phyloP scores from a whole-genome alignment of 2,113 vertebrate genomes.

The Hystrix brachyura region DNA sequence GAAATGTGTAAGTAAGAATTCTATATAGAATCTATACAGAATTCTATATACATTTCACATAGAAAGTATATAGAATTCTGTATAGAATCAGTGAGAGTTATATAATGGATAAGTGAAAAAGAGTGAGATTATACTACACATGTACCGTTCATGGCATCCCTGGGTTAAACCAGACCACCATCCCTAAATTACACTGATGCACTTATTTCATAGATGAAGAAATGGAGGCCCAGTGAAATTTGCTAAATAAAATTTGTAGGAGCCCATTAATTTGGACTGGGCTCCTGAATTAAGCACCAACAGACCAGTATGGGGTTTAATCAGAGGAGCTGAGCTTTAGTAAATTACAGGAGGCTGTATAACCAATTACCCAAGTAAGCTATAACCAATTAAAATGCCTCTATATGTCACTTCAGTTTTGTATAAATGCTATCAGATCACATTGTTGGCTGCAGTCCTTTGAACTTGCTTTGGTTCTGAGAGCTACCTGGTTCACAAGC shows the following conservation, averaged over 20 bases:
- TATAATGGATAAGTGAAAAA: background rate
- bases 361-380: slow-evolving; percentile 23
- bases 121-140: background rate
- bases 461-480: slow-evolving; percentile 23
- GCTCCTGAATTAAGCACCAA: background rate
- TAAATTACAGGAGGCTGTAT: background rate
- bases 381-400: slow-evolving; percentile 7
- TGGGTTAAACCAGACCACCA: background rate
- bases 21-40: background rate
- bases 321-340: background rate
- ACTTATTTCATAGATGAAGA: background rate
- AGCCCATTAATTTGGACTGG: background rate
- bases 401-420: background rate
- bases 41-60: too few species aligned
- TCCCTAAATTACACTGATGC: background rate
- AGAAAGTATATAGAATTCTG: background rate
- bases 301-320: background rate
- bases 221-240: background rate
- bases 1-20: background rate
- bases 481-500: background rate
- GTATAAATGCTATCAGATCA: background rate
- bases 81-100: background rate
- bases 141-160: background rate
- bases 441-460: background rate
- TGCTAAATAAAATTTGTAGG: background rate